Conservation (phyloP, 2,113 vertebrate genomes). For the Oplegnathus fasciatus region DNA sequence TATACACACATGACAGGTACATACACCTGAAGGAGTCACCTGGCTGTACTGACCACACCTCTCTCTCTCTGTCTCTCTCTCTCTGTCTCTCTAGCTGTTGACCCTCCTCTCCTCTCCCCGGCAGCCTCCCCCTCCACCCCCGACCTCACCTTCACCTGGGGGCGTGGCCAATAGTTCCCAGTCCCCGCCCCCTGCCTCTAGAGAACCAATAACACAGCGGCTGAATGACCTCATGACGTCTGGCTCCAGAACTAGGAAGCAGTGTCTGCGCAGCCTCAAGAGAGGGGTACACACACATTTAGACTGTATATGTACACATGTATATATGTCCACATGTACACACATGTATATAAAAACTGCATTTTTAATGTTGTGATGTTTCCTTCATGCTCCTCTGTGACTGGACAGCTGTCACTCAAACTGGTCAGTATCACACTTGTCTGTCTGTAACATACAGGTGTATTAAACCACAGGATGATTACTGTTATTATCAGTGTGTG, state of each 20-base stretch:
- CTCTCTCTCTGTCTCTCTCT: constrained; percentile 48
- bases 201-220: constrained; percentile 97
- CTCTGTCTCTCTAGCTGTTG: constrained; percentile 88
- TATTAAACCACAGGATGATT: not conserved
- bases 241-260: constrained; percentile 97
- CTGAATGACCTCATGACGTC: constrained; percentile 97
- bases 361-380: constrained; percentile 38
- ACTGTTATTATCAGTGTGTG: not conserved
- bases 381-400: constrained; percentile 34
- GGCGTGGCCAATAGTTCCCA: constrained; percentile 92
- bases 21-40: not conserved
- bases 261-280: constrained; percentile 98
- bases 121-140: constrained; percentile 94
- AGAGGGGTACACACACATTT: constrained; percentile 88
- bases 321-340: not conserved
- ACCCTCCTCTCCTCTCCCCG: constrained; percentile 96
- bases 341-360: not conserved
- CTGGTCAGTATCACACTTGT: constrained; percentile 89
- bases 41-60: not conserved
- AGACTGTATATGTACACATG: not conserved
- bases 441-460: not conserved
- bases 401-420: constrained; percentile 95
- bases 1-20: not conserved
- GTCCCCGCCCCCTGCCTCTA: constrained; percentile 94
- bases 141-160: constrained; percentile 92